Percentiles rank a stretch among this genome's conserved stretches.
phyloP scores from a whole-genome alignment of 2,888 invertebrate species.

The Fragum whitleyi region DNA sequence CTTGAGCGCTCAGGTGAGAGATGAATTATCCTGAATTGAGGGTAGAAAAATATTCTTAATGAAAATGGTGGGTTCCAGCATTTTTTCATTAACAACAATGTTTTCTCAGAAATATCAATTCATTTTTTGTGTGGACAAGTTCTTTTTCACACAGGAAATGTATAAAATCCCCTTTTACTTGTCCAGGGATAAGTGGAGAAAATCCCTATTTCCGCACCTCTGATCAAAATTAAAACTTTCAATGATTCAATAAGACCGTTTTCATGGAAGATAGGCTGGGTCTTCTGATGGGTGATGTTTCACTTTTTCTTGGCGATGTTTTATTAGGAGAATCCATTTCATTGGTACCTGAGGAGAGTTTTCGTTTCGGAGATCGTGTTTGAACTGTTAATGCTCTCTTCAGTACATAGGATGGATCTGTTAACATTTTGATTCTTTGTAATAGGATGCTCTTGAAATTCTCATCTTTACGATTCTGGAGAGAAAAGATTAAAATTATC shows the following conservation, averaged over 20 bases:
- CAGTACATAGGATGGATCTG: slow-evolving; percentile 63
- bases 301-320: not conserved
- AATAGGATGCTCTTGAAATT: slow-evolving; percentile 71
- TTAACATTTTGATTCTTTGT: slow-evolving; percentile 66
- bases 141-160: too few relatives aligned
- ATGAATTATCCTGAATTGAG: too few relatives aligned
- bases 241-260: slow-evolving; percentile 34
- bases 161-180: too few relatives aligned
- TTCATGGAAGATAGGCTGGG: slow-evolving; percentile 50
- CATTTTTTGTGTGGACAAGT: too few relatives aligned
- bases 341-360: not conserved
- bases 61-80: too few relatives aligned
- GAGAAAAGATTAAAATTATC: slow-evolving; percentile 12
- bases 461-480: slow-evolving; percentile 68
- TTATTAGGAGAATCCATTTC: not conserved
- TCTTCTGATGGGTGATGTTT: slow-evolving; percentile 5
- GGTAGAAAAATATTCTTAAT: too few relatives aligned
- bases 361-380: not conserved
- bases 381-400: slow-evolving; percentile 41
- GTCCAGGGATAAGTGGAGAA: too few relatives aligned
- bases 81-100: too few relatives aligned
- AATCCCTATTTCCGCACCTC: too few relatives aligned
- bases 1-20: too few relatives aligned
- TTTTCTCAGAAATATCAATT: too few relatives aligned
- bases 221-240: too few relatives aligned